Evolutionary conservation across 2,113 vertebrate genomes (phyloP).

Genomic region (Vidua chalybeata): DNA sequence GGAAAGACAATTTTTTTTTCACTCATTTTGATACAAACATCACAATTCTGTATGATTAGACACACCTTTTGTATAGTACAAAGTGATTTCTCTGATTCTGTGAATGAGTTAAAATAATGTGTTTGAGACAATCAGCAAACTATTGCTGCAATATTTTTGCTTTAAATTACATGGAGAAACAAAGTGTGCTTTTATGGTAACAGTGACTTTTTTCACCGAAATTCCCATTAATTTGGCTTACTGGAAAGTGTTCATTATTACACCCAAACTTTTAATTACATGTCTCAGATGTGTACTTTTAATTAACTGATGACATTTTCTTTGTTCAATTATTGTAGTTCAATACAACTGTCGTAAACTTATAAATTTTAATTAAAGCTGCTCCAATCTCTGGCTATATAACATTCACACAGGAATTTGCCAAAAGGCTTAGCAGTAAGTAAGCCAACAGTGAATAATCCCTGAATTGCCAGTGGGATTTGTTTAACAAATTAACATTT

Average conservation of each 20-base stretch:
- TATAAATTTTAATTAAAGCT: slow-evolving; percentile 81
- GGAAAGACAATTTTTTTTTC: neutral
- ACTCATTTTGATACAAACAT: neutral
- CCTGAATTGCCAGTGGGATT: slow-evolving; percentile 68
- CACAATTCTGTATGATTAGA: neutral
- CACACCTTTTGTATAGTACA: neutral
- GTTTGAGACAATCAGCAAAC: neutral
- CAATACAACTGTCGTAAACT: slow-evolving; percentile 76
- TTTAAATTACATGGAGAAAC: neutral
- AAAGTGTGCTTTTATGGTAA: neutral
- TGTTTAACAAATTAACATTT: slow-evolving; percentile 79
- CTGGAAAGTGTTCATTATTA: slow-evolving; percentile 52
- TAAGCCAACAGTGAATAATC: slow-evolving; percentile 77
- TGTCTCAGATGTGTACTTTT: slow-evolving; percentile 70
- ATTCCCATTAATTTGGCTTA: slow-evolving; percentile 46
- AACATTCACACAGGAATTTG: slow-evolving; percentile 73
- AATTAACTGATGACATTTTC: slow-evolving; percentile 79
- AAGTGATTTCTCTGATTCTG: neutral
- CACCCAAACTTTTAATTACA: slow-evolving; percentile 76
- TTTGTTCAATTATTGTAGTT: slow-evolving; percentile 75
- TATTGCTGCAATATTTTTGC: neutral
- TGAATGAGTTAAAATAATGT: neutral
- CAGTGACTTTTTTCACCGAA: neutral
- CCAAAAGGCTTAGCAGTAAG: slow-evolving; percentile 74
- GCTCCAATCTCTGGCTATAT: slow-evolving; percentile 58